Evolutionary conservation across 2,113 vertebrate genomes (phyloP).

Genomic region (Canis aureus): DNA sequence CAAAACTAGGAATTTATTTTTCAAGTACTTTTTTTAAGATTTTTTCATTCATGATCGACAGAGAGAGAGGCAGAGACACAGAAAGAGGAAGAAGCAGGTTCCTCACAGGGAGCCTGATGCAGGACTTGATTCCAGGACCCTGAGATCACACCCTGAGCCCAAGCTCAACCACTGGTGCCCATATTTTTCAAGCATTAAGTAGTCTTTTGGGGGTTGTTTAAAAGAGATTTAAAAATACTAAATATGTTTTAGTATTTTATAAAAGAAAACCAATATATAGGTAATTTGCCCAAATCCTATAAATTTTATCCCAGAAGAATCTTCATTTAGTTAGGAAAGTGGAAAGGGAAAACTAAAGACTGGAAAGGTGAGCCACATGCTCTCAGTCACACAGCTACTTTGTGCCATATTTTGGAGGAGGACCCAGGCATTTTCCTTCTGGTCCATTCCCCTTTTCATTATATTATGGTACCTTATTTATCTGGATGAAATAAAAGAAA

Average conservation of each 20-base stretch:
- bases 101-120: too few relatives aligned
- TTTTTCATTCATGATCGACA: too few relatives aligned
- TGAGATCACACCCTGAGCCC: too few relatives aligned
- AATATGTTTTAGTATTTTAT: background rate
- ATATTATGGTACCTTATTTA: background rate
- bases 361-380: background rate
- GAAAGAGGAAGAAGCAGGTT: too few relatives aligned
- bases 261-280: background rate
- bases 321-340: background rate
- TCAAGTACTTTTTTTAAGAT: background rate
- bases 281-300: background rate
- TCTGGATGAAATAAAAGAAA: conserved; percentile 17
- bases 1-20: background rate
- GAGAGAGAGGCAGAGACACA: too few relatives aligned
- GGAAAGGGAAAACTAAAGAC: background rate
- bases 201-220: background rate
- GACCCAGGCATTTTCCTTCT: background rate
- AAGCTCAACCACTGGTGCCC: too few relatives aligned
- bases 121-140: too few relatives aligned
- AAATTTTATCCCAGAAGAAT: background rate
- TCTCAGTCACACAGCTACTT: background rate
- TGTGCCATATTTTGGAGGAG: background rate
- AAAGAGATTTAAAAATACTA: background rate
- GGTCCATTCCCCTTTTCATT: background rate
- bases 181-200: background rate